Percentiles rank a stretch among this genome's conserved stretches.
Evolutionary conservation across 2,888 invertebrate genomes (phyloP).

Genomic region (Lamellibrachia satsuma): DNA sequence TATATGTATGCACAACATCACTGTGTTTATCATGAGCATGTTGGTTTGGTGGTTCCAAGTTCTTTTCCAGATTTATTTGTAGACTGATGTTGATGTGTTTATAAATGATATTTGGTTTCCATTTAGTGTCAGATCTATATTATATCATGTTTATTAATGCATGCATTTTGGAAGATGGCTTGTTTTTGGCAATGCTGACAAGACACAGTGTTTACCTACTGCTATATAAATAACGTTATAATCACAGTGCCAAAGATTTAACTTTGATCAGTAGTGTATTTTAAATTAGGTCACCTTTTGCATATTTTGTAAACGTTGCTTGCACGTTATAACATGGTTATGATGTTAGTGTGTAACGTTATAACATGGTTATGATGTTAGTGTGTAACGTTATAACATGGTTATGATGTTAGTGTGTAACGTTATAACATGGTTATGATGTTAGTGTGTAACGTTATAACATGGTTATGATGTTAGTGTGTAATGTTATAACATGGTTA

Average conservation of each 20-base stretch:
- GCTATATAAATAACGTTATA: background rate
- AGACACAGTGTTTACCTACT: background rate
- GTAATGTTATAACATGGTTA: background rate
- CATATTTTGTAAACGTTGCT: background rate
- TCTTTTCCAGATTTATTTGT: no score
- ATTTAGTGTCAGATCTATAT: background rate
- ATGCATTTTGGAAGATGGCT: background rate
- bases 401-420: background rate
- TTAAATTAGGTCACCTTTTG: background rate
- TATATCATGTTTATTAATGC: background rate
- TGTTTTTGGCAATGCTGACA: background rate
- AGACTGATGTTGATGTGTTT: no score
- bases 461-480: background rate
- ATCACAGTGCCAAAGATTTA: slow-evolving; percentile 17
- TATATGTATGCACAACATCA: background rate
- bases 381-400: background rate
- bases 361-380: no score
- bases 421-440: background rate
- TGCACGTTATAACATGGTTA: background rate
- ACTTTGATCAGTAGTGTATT: background rate
- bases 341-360: background rate
- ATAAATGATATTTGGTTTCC: background rate
- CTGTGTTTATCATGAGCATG: no score
- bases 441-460: background rate
- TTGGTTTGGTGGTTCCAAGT: no score